Base-by-base conservation (phyloP, 2,797 vertebrate species). In the Vultur gryphus region DNA sequence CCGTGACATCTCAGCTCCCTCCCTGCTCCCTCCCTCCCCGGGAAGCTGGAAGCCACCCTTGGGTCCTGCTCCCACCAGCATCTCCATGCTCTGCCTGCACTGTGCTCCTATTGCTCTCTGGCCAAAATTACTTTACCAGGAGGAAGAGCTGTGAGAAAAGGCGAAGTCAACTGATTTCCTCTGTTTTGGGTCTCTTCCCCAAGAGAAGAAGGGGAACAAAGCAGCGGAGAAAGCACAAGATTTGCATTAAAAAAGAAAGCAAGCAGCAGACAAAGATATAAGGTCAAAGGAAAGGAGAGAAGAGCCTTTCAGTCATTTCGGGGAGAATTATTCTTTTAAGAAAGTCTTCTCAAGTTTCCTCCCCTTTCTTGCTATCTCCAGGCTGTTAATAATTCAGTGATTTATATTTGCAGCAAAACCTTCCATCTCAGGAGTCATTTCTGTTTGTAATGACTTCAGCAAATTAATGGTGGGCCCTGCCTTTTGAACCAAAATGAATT, bases 11-110 rank as follows among this genome's bases (percentile, higher is more conserved):
- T 43, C 5, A 0, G 25, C 35, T 58, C 31, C 46, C 13, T 66
- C 20, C 59, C 43, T 10, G 13, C 43, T 76, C 49, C 39, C 19
- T 58, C 39, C 7, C 8, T 28, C 66, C 15, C 52, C 0, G 1
- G 10, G 58, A 16, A 51, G 28, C 46, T 89, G 51, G 61, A 69
- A 80, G 46, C 49, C 4, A 1, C 39, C 24, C 69, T 41, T n/a
- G 21, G 52, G 16, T 64, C 39, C 39, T 0, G 0, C 39, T 87
- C 43, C 59, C 17, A 2, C 5, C 2, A 0, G 15, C 52, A 25
- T 15, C 55, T 58, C 87, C 8, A 0, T 25, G 67, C 51, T 80
- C 67, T 72, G 29, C 48, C 48, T 44, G 57, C 5, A 3, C 69
- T 10, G 37, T 48, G 31, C 43, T 54, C 66, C 66, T 28, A 24